Evolutionary conservation across 2,888 invertebrate genomes (phyloP), one percentile per base, ranked within the genome.

Genomic region (Dioctria linearis): DNA sequence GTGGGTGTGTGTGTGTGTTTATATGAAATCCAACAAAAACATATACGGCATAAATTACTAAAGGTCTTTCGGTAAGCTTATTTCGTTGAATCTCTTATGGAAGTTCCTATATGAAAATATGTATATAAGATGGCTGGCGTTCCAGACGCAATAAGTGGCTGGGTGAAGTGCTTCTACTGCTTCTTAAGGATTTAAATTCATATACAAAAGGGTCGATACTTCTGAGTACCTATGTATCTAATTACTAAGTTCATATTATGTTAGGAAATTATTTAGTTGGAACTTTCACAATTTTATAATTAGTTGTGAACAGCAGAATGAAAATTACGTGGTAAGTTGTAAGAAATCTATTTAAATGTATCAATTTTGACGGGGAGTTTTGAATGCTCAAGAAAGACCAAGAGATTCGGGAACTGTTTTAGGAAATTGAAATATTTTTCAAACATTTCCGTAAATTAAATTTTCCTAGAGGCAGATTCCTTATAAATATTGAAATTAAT

Each of bases 111-210:
- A 25, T 25, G 25, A 25, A 25, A 25, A 25, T 25, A 25, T 25
- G 40, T 11, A 37, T 63, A n/a, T 40, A 59, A 25, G 54, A 39
- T 54, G 57, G 43, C 67, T 69, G 40, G 42, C 67, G 57, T 46
- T 43, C 79, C 79, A 79, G 79, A 79, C 79, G 67, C 43, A 54
- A 59, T 79, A 79, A 79, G 79, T 79, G 67, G 79, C 79, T 59
- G 67, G 79, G 46, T 79, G 69, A 79, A 79, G 67, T 76, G 49
- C 57, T 59, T 43, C 59, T 79, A 69, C 43, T 37, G n/a, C 43
- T 59, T 67, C 78, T 79, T n/a, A 25, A 66, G 66, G 43, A 79
- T 79, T 69, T 67, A 3, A 59, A 43, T 5, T 73, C 4, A n/a
- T n/a, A 69, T 79, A 69, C 25, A 25, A 25, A 79, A 59, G 67